A percentile compares a stretch with the other conserved stretches of the same genome.
Evolutionary conservation across 2,113 vertebrate species (phyloP).

Genomic region (Calcarius ornatus): DNA sequence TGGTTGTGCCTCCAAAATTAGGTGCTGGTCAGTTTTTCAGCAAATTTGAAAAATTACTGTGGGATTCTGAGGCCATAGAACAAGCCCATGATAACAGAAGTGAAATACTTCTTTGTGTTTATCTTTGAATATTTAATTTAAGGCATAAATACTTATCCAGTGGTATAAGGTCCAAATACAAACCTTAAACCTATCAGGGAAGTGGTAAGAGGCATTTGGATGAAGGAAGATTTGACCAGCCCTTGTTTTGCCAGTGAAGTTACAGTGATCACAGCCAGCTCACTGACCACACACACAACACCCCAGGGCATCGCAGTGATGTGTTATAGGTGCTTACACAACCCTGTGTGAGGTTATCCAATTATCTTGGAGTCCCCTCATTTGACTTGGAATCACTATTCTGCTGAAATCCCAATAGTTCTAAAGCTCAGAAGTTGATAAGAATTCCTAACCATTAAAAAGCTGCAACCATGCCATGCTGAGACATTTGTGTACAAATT

Average conservation of each 20-base stretch:
- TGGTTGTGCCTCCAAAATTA: not conserved
- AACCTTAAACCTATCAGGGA: not conserved
- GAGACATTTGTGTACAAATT: not conserved
- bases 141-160: not conserved
- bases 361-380: not conserved
- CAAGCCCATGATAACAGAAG: not conserved
- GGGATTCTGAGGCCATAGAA: not conserved
- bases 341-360: too few species aligned
- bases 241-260: not conserved
- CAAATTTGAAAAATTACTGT: not conserved
- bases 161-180: not conserved
- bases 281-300: not conserved
- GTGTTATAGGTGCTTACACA: not conserved
- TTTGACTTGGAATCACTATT: not conserved
- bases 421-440: not conserved
- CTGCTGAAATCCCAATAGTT: fast-evolving
- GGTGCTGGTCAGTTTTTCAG: not conserved
- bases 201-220: not conserved
- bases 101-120: not conserved
- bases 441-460: not conserved
- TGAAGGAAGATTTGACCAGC: not conserved
- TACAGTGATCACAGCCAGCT: not conserved
- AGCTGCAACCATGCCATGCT: not conserved
- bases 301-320: fast-evolving
- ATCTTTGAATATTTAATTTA: not conserved